Evolutionary conservation across 1,140 invertebrate genomes (phyloP).

Genomic region (Cotesia glomerata): DNA sequence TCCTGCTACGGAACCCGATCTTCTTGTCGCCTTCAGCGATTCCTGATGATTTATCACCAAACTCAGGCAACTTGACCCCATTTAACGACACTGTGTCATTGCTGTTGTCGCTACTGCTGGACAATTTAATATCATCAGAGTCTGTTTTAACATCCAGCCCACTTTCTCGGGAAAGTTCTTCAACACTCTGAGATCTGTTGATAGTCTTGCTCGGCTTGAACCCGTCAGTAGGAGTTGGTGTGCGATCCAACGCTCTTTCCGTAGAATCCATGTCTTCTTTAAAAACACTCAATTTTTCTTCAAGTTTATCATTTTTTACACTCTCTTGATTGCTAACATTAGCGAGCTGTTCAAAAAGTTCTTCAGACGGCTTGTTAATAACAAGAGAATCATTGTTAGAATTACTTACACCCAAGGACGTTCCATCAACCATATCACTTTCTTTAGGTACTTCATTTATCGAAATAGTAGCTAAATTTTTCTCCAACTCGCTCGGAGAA

Average conservation of each 20-base stretch:
- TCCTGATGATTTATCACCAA: constrained; percentile 40
- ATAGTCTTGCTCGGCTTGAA: constrained; percentile 28
- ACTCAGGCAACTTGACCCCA: constrained; percentile 46
- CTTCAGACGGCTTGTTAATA: neutral
- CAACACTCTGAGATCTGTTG: constrained; percentile 36
- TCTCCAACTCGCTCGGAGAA: constrained; percentile 5
- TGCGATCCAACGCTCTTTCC: constrained; percentile 12
- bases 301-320: neutral
- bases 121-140: constrained; percentile 55
- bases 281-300: constrained; percentile 31
- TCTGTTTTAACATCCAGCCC: constrained; percentile 52
- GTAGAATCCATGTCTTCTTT: neutral
- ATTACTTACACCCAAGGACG: neutral
- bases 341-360: neutral
- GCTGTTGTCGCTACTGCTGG: constrained; percentile 59
- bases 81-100: constrained; percentile 55
- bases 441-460: neutral
- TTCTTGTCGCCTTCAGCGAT: constrained; percentile 51
- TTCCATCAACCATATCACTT: neutral
- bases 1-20: constrained; percentile 51
- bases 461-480: constrained; percentile 12
- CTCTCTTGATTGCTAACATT: neutral
- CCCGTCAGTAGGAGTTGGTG: neutral
- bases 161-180: constrained; percentile 51
- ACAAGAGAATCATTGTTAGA: neutral